Percentiles rank a stretch among this genome's conserved stretches.
phyloP scores from a whole-genome alignment of 2,888 invertebrate species.

The Rutpela maculata region DNA sequence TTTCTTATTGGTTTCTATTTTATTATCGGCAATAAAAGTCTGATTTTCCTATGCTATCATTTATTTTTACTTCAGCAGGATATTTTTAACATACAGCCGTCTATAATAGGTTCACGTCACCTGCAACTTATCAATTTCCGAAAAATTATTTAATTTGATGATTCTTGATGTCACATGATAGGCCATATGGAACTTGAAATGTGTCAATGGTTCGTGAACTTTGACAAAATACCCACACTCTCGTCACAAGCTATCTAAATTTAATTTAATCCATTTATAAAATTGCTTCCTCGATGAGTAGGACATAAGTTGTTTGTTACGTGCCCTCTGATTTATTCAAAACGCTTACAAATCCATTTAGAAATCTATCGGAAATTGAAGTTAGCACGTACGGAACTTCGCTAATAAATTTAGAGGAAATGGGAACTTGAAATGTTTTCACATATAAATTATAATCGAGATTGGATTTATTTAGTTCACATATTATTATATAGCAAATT shows the following conservation, averaged over 20 bases:
- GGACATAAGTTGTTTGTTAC: constrained; percentile 39
- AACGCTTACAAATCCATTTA: constrained; percentile 50
- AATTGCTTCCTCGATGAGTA: constrained; percentile 44
- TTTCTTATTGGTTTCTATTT: too few species aligned
- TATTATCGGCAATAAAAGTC: too few species aligned
- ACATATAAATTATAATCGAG: constrained; percentile 22
- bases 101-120: too few species aligned
- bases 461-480: constrained; percentile 15
- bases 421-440: constrained; percentile 44
- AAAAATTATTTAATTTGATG: background rate
- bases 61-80: too few species aligned
- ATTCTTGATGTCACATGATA: background rate
- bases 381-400: constrained; percentile 55
- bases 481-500: background rate
- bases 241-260: constrained; percentile 34
- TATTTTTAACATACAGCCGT: too few species aligned
- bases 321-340: constrained; percentile 49
- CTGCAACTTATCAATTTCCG: background rate
- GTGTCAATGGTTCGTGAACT: constrained; percentile 9
- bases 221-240: constrained; percentile 34
- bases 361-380: constrained; percentile 55
- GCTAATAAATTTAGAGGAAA: constrained; percentile 52
- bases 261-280: constrained; percentile 46
- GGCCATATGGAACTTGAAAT: background rate
- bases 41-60: too few species aligned